phyloP scores from a whole-genome alignment of 23 tunicate species.

The Pegea sp. region DNA sequence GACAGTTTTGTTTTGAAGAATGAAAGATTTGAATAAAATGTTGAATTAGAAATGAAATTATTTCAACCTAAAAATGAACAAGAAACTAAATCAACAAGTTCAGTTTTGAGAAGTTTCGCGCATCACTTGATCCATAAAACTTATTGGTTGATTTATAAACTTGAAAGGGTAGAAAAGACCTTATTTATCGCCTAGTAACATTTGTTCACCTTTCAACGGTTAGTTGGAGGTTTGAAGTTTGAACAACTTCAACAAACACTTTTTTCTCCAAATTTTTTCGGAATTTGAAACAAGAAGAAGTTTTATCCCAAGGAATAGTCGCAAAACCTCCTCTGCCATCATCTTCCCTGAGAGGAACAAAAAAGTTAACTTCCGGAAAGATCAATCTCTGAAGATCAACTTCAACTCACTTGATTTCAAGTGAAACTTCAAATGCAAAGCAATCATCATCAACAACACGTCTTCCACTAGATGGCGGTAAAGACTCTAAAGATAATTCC shows the following conservation, averaged over 20 bases:
- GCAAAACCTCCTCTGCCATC: slow-evolving; percentile 67
- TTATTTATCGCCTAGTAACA: not conserved
- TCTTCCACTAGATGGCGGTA: not conserved
- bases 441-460: slow-evolving; percentile 5
- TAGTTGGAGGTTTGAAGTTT: slow-evolving; percentile 31
- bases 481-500: not conserved
- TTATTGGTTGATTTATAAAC: no score
- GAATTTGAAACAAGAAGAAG: slow-evolving; percentile 81
- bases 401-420: slow-evolving; percentile 46
- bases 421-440: slow-evolving; percentile 17
- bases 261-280: slow-evolving; percentile 48
- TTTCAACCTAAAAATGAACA: not conserved
- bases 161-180: no score
- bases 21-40: no score
- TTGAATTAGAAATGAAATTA: not conserved
- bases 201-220: slow-evolving; percentile 44
- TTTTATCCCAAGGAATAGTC: slow-evolving; percentile 77
- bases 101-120: no score
- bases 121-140: no score
- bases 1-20: no score
- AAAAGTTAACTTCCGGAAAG: not conserved
- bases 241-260: slow-evolving; percentile 41
- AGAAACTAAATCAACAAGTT: not conserved
- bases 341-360: slow-evolving; percentile 23
- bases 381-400: no score